Evolutionary conservation across 2,888 invertebrate species (phyloP).

Genomic region (Carpatolechia fugitivella): DNA sequence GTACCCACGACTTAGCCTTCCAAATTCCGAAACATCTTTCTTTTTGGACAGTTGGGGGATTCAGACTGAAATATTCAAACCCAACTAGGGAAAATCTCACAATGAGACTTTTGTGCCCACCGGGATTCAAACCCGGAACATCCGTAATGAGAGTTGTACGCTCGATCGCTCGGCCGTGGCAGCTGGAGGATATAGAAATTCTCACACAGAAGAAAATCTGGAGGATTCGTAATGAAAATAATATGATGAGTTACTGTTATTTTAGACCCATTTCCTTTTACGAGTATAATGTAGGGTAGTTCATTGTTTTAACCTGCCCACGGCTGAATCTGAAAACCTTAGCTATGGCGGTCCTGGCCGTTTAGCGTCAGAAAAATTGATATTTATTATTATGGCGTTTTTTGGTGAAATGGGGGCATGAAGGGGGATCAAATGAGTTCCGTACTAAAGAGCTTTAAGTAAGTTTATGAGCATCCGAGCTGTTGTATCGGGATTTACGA

Average conservation of each 20-base stretch:
- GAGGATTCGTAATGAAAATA: slow-evolving; percentile 12
- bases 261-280: slow-evolving; percentile 25
- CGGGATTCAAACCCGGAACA: no score
- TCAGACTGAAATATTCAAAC: no score
- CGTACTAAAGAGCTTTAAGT: slow-evolving; percentile 41
- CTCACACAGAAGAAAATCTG: neutral
- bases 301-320: slow-evolving; percentile 35
- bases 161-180: no score
- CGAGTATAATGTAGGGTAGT: slow-evolving; percentile 33
- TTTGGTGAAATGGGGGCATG: slow-evolving; percentile 21
- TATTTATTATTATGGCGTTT: slow-evolving; percentile 49
- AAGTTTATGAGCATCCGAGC: slow-evolving; percentile 27
- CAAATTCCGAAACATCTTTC: no score
- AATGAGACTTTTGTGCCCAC: no score
- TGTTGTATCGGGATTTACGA: slow-evolving; percentile 13
- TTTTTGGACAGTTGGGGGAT: no score
- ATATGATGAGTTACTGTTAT: slow-evolving; percentile 19
- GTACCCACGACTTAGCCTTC: no score
- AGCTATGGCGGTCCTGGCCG: slow-evolving; percentile 25
- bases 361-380: slow-evolving; percentile 43
- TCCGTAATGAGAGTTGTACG: no score
- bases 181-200: no score
- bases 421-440: slow-evolving; percentile 36
- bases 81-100: no score
- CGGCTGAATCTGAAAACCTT: slow-evolving; percentile 24